Evolutionary conservation across 35 echinoderm and acorn worm species (phyloP), one percentile per base, ranked within the genome.

Genomic region (Nesometra sesokonis): DNA sequence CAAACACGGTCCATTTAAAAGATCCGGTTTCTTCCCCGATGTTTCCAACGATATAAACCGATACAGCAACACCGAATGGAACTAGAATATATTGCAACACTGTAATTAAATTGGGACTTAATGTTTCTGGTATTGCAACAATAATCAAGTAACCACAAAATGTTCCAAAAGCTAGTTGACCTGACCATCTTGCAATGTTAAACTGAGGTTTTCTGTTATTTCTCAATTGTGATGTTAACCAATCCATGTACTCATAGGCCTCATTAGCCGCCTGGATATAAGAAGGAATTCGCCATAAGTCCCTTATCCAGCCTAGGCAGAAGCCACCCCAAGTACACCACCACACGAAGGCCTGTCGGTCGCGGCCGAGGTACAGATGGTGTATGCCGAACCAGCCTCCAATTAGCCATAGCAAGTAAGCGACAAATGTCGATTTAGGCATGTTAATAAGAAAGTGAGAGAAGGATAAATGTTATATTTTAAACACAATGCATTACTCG

Each of bases 291-390:
- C 94, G 87, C 85, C 89, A 97, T 2, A 91, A 21, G 37, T 97
- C 94, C 35, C 94, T 82, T 17, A 97, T 77, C 85, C 91, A 93
- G 38, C 94, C 94, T 15, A 97, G 31, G 21, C 91, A 89, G 36
- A 93, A 47, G 33, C 94, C 94, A 23, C 88, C 91, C 9, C 78
- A 67, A 0, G 94, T 97, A 32, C 88, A 86, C 94, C 94, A 97
- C 94, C 94, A 97, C 32, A 97, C 83, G 88, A 97, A 97, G 0
- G 94, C 94, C 3, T 97, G 94, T 86, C 91, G 36, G 84, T 97
- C 94, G 17, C 94, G 85, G 23, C 94, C 89, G 32, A 97, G 91
- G 46, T 97, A 97, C 39, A 97, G 91, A 89, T 97, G 94, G 52
- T 97, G 94, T 17, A 97, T 40, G 23, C 94, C 94, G 37, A 97